A percentile compares a stretch with the other conserved stretches of the same genome.
Conservation (phyloP, 2,113 vertebrate genomes). For the Callopanchax toddi region DNA sequence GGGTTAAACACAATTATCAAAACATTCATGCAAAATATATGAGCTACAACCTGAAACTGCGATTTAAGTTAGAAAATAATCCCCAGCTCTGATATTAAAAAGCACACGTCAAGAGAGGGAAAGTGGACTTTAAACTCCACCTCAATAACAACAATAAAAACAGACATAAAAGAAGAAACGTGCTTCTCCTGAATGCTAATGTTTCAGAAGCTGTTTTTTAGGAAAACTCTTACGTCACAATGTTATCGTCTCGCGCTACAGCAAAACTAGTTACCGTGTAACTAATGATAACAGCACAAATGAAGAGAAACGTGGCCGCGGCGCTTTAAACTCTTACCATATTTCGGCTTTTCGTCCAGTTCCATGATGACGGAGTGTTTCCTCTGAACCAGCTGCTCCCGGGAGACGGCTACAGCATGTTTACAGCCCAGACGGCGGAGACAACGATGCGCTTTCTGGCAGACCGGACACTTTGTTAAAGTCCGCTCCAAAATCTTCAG, state of each 20-base stretch:
- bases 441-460: neutral
- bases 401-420: slow-evolving; percentile 20
- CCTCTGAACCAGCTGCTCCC: slow-evolving; percentile 16
- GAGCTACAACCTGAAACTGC: too few species aligned
- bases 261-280: neutral
- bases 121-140: too few species aligned
- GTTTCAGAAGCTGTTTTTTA: neutral
- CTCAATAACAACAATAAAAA: neutral
- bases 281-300: slow-evolving; percentile 5
- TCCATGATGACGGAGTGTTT: slow-evolving; percentile 57
- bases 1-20: too few species aligned
- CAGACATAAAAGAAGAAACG: slow-evolving; percentile 1
- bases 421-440: neutral
- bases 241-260: neutral
- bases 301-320: too few species aligned
- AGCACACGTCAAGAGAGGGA: too few species aligned
- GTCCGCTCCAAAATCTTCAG: slow-evolving; percentile 54
- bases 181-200: neutral
- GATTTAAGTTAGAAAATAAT: too few species aligned
- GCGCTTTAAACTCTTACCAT: slow-evolving; percentile 63
- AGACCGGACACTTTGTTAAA: slow-evolving; percentile 28
- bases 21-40: too few species aligned
- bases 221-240: neutral
- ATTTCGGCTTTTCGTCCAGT: slow-evolving; percentile 71
- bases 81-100: too few species aligned